These are phyloP conservation scores for Lucinisca nassula DNA, from an alignment of 2,888 invertebrate species.

Conservation along the genomic window DNA sequence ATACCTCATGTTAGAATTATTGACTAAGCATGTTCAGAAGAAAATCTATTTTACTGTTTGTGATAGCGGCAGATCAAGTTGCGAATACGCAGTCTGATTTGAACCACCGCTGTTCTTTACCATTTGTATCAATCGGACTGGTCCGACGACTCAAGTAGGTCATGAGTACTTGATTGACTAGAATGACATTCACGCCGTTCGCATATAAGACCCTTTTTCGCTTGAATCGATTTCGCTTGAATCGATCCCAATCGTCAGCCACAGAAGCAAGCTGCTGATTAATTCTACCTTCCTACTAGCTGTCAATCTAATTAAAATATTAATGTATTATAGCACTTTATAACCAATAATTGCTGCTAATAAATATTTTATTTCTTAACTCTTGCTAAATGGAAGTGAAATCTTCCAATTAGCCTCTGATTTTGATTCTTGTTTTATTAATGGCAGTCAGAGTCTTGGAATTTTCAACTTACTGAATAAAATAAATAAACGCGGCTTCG, in stretches of 20 bases:
- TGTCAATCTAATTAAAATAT: slow-evolving; percentile 14
- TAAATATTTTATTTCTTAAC: neutral
- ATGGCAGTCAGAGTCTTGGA: too few species aligned
- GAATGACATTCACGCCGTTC: neutral
- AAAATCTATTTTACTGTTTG: neutral
- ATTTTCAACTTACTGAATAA: too few species aligned
- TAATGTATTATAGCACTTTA: slow-evolving; percentile 8
- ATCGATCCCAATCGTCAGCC: too few species aligned
- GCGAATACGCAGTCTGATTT: neutral
- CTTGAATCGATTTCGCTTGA: too few species aligned
- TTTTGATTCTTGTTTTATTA: too few species aligned
- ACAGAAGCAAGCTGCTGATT: neutral
- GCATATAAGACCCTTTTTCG: too few species aligned
- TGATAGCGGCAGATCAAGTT: neutral
- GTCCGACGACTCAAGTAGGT: neutral
- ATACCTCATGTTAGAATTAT: neutral
- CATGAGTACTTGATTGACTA: neutral
- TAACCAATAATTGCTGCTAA: neutral
- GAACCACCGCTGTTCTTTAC: neutral
- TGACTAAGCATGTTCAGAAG: neutral
- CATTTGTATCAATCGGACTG: neutral
- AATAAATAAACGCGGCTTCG: too few species aligned
- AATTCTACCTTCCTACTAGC: neutral
- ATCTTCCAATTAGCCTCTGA: slow-evolving; percentile 7
- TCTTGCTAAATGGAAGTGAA: slow-evolving; percentile 2